Percentiles rank a stretch among this genome's conserved stretches.
phyloP scores from a whole-genome alignment of 92 coral and sea anemone genomes.

The Paramuricea clavata region DNA sequence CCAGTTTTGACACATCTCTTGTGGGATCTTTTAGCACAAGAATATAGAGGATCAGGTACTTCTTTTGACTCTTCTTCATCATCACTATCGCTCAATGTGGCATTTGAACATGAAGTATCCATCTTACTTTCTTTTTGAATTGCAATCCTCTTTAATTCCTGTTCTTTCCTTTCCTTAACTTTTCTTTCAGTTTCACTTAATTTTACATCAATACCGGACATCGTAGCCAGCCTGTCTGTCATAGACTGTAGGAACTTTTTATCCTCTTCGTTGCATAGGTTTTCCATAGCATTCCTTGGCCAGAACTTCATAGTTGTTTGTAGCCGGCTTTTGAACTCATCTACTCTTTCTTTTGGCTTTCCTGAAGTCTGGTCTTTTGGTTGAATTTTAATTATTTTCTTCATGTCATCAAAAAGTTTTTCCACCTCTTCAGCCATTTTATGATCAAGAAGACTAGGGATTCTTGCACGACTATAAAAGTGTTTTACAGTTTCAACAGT shows the following conservation, averaged over 20 bases:
- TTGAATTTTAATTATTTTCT: background rate
- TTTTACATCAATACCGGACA: background rate
- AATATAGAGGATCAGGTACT: slow-evolving; percentile 4
- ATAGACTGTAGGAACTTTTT: background rate
- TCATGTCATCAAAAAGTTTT: background rate
- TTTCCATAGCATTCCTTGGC: background rate
- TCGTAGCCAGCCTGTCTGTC: background rate
- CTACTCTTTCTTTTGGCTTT: background rate
- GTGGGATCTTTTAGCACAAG: background rate
- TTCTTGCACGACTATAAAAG: background rate
- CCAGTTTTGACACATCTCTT: background rate
- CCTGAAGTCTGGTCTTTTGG: background rate
- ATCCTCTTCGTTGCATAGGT: background rate
- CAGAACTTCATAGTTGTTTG: background rate
- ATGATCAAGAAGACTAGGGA: background rate
- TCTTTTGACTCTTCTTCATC: background rate
- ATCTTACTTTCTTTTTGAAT: background rate
- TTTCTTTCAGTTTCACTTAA: background rate
- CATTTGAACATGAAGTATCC: background rate
- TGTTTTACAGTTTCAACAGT: background rate
- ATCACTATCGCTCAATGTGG: background rate
- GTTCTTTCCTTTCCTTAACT: background rate
- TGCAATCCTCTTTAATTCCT: too few species aligned
- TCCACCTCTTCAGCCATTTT: background rate
- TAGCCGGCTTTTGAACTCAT: background rate